A percentile compares a stretch with the other conserved stretches of the same genome.
These are phyloP conservation scores for Teleiodes luculella DNA, from an alignment of 2,888 invertebrate genomes.

Conservation along the genomic window DNA sequence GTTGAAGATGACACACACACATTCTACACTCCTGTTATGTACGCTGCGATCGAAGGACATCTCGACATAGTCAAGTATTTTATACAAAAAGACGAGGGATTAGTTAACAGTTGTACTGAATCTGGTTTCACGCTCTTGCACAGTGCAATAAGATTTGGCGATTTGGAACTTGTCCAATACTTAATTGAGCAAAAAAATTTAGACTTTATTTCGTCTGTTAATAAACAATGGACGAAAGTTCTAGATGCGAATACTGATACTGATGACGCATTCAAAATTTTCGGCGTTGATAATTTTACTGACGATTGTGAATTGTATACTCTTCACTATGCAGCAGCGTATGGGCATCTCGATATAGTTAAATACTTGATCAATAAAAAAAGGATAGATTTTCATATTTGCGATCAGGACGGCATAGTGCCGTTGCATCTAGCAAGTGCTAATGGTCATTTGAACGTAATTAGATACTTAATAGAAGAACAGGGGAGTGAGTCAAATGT, in stretches of 20 bases:
- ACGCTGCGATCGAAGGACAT: neutral
- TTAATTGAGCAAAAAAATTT: constrained; percentile 9
- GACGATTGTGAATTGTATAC: neutral
- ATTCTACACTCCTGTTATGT: neutral
- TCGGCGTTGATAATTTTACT: neutral
- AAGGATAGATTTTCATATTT: neutral
- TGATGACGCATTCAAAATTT: neutral
- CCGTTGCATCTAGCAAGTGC: neutral
- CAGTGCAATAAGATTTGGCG: neutral
- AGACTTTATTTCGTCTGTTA: neutral
- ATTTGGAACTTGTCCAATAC: constrained; percentile 12
- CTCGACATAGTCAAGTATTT: constrained; percentile 5
- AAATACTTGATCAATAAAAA: constrained; percentile 4
- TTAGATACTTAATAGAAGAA: neutral
- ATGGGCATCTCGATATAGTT: neutral
- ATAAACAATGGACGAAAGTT: neutral
- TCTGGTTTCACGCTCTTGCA: neutral
- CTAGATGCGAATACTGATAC: neutral
- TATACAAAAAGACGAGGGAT: neutral
- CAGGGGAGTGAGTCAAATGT: neutral
- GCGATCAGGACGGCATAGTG: neutral
- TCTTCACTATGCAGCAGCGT: constrained; percentile 1
- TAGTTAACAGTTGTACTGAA: neutral
- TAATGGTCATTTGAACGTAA: neutral
- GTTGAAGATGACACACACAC: neutral